Evolutionary conservation across 2,113 vertebrate genomes (phyloP), one percentile per base, ranked within the genome.

Genomic region (Tetrao urogallus): DNA sequence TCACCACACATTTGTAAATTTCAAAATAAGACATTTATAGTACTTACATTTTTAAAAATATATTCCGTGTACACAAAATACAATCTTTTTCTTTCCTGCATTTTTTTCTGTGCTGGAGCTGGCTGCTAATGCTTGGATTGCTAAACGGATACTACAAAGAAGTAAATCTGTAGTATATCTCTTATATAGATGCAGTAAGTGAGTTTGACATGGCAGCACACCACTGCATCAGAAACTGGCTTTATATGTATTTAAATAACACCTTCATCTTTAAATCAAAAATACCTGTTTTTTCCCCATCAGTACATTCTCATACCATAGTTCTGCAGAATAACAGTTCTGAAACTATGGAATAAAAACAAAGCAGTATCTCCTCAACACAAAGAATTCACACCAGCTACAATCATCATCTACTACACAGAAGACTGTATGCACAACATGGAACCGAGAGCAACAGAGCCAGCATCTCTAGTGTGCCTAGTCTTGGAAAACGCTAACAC

Each of bases 401-500:
- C 38, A 76, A 34, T 22, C 25, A 82, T 6, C 8, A 79, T 27
- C 30, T 42, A 43, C 28, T 20, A 71, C 32, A 70, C 19, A 27
- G 9, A 80, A 54, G 38, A 70, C 4, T 52, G 0, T 45, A 65
- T 4, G 18, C 32, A 19, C 45, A 87, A 54, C 48, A 47, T 1
- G 32, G 25, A 89, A 66, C 4, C 50, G 72, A 79, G n/a, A 89
- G 66, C 30, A 42, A 75, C 60, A 92, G 30, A 88, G n/a, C 36
- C 61, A 66, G 89, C 4, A 3, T 79, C 71, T 82, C 57, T 78
- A 75, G 25, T 69, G 67, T 90, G 63, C 48, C 71, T 88, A 34
- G 30, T 32, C 71, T 91, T 78, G 80, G 75, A 89, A 94, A 87
- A 95, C 56, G 50, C 75, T 93, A 92, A 85, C 79, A 87, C 4